Conservation (phyloP, 2,888 invertebrate genomes). For the Acleris cristana region DNA sequence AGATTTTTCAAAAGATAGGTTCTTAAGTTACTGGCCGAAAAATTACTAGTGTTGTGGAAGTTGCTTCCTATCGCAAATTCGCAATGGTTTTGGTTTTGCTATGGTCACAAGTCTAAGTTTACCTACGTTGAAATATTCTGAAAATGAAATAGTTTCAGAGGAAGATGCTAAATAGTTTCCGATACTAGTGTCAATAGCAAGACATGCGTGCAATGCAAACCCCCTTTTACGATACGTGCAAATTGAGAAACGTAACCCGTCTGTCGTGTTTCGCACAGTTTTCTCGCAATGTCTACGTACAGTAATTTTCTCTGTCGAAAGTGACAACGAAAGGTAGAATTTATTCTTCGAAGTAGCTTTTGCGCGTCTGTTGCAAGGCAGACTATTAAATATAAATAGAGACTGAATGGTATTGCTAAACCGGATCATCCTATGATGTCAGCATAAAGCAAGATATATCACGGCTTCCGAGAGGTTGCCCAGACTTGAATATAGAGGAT, state of each 20-base stretch:
- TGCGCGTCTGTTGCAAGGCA: constrained; percentile 4
- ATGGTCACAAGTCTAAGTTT: too few relatives aligned
- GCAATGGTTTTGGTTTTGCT: too few relatives aligned
- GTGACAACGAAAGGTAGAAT: constrained; percentile 25
- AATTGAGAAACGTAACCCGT: constrained; percentile 22
- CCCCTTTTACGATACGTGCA: constrained; percentile 20
- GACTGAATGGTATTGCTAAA: constrained; percentile 17
- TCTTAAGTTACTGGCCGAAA: too few relatives aligned
- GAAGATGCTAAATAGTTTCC: too few relatives aligned
- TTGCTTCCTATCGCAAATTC: too few relatives aligned
- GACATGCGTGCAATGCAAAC: background rate
- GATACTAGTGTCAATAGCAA: background rate
- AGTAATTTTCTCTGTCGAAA: constrained; percentile 29
- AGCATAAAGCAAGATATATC: constrained; percentile 23
- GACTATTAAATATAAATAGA: constrained; percentile 30
- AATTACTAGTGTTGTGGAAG: too few relatives aligned
- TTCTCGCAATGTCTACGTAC: constrained; percentile 24
- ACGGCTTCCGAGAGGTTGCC: constrained; percentile 17
- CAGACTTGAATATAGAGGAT: background rate
- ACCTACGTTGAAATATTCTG: too few relatives aligned
- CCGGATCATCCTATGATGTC: constrained; percentile 36
- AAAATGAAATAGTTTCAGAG: too few relatives aligned
- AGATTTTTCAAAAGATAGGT: too few relatives aligned
- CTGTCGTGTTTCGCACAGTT: constrained; percentile 22
- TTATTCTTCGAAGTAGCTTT: constrained; percentile 16